Evolutionary conservation across 1,140 invertebrate genomes (phyloP).

Genomic region (Lordiphosa stackelbergi): DNA sequence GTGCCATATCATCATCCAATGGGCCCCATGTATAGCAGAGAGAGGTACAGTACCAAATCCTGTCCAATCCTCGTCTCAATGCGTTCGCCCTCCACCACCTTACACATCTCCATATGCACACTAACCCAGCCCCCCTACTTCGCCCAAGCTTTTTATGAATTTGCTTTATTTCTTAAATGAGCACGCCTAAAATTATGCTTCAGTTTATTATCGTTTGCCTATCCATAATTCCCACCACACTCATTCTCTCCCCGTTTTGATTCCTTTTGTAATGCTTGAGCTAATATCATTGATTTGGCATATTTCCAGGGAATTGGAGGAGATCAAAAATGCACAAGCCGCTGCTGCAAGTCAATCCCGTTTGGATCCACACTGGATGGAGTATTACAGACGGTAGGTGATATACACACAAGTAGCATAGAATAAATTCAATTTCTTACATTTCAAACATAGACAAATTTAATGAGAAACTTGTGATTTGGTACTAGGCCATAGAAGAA

Average conservation of each 20-base stretch:
- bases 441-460: conserved; percentile 9
- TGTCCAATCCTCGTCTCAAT: conserved; percentile 46
- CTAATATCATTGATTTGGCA: conserved; percentile 1
- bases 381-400: conserved; percentile 87
- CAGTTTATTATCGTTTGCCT: conserved; percentile 43
- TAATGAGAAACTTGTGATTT: too few species aligned
- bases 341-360: conserved; percentile 80
- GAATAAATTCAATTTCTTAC: too few species aligned
- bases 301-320: conserved; percentile 83
- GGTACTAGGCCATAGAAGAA: too few species aligned
- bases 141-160: conserved; percentile 22
- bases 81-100: conserved; percentile 17
- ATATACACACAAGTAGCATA: too few species aligned
- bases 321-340: conserved; percentile 85
- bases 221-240: conserved; percentile 18
- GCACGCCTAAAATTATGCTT: conserved; percentile 42
- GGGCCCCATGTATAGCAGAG: conserved; percentile 77
- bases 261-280: neutral
- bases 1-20: conserved; percentile 78
- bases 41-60: conserved; percentile 76
- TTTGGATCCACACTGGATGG: conserved; percentile 94
- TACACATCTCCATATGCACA: conserved; percentile 5
- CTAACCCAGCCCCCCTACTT: conserved; percentile 3
- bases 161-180: conserved; percentile 18
- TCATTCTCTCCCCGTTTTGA: neutral